These are phyloP conservation scores for Agonopterix heracliana DNA, from an alignment of 2,888 invertebrate genomes.

Conservation along the genomic window DNA sequence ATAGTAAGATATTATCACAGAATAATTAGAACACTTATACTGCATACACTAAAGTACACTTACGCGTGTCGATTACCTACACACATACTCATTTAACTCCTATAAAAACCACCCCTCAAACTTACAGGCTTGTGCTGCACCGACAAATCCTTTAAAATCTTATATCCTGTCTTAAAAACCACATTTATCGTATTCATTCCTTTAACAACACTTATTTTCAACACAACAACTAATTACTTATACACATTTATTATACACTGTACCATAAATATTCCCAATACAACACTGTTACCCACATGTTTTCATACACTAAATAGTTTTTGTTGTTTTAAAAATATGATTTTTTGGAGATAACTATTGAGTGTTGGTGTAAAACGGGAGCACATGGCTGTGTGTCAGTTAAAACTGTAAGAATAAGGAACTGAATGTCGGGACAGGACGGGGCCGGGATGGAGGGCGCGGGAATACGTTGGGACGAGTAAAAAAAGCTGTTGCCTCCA, in stretches of 20 bases:
- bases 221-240: neutral
- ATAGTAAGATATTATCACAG: too few species aligned
- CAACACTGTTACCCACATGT: too few species aligned
- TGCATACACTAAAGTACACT: too few species aligned
- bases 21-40: too few species aligned
- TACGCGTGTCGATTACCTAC: too few species aligned
- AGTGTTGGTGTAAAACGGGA: conserved; percentile 7
- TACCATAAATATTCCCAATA: too few species aligned
- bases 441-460: conserved; percentile 51
- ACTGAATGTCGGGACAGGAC: conserved; percentile 53
- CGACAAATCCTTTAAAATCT: conserved; percentile 63
- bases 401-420: conserved; percentile 58
- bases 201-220: neutral
- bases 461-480: conserved; percentile 61
- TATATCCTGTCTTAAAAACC: conserved; percentile 64
- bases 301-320: too few species aligned
- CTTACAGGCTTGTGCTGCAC: conserved; percentile 61
- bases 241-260: too few species aligned
- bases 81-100: too few species aligned
- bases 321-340: too few species aligned
- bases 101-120: conserved; percentile 12
- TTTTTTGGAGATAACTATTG: too few species aligned
- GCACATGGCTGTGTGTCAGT: conserved; percentile 52
- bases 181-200: conserved; percentile 60
- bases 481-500: conserved; percentile 68